Evolutionary conservation across 1,140 invertebrate species (phyloP).

Genomic region (Drosophila asahinai): DNA sequence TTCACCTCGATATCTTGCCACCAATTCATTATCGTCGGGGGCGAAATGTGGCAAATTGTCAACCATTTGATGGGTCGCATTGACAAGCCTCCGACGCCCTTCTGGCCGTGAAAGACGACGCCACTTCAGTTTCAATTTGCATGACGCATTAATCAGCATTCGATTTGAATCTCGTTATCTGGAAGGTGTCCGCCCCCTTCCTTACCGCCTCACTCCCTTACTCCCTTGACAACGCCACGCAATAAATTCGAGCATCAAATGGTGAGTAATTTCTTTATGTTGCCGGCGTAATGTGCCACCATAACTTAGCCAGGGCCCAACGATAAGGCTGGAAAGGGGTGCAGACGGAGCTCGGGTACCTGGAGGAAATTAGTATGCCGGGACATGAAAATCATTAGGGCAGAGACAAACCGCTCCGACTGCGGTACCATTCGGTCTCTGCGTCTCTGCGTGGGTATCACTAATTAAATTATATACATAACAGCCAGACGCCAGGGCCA

Average conservation of each 20-base stretch:
- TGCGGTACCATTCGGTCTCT: constrained; percentile 6
- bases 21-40: constrained; percentile 7
- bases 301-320: constrained; percentile 56
- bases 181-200: not conserved
- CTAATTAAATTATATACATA: constrained; percentile 78
- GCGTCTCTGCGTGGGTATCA: constrained; percentile 58
- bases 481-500: constrained; percentile 22
- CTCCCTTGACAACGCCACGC: constrained; percentile 42
- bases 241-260: constrained; percentile 77
- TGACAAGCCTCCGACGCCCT: constrained; percentile 30
- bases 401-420: constrained; percentile 32
- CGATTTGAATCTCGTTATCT: constrained; percentile 79
- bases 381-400: constrained; percentile 75
- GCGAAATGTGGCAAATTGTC: constrained; percentile 49
- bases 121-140: constrained; percentile 74
- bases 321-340: constrained; percentile 16
- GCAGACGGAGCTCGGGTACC: constrained; percentile 32
- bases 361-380: constrained; percentile 72
- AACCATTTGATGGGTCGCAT: constrained; percentile 41
- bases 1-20: constrained; percentile 27
- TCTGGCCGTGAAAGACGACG: constrained; percentile 20
- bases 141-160: constrained; percentile 74
- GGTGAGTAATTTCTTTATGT: constrained; percentile 71
- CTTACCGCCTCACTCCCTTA: not conserved
- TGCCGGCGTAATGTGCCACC: constrained; percentile 61